These are phyloP conservation scores for Patella caerulea DNA, from an alignment of 2,888 invertebrate genomes.

Conservation along the genomic window DNA sequence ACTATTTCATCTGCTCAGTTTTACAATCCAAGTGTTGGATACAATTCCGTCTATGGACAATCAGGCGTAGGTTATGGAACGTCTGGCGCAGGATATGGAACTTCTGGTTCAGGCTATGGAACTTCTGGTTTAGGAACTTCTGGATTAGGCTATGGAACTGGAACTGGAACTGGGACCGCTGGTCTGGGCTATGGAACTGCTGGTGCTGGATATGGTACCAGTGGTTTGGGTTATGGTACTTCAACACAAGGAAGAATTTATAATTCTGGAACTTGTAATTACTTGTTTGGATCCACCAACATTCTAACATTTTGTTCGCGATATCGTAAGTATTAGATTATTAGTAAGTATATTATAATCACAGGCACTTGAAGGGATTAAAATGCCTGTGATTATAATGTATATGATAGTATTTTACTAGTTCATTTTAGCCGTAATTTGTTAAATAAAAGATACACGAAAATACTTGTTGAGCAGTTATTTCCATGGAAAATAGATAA, in stretches of 20 bases:
- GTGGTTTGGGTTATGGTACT: neutral
- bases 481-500: too few relatives aligned
- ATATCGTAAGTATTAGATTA: neutral
- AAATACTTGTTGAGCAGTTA: too few relatives aligned
- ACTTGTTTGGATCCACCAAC: neutral
- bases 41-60: neutral
- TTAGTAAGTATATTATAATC: too few relatives aligned
- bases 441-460: too few relatives aligned
- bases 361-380: too few relatives aligned
- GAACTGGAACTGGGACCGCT: neutral
- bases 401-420: too few relatives aligned
- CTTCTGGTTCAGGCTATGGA: neutral
- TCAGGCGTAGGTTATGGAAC: neutral
- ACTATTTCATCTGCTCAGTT: neutral
- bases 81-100: neutral
- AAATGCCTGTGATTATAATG: too few relatives aligned
- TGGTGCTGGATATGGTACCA: constrained; percentile 1
- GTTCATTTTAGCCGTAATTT: too few relatives aligned
- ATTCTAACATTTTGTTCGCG: neutral
- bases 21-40: neutral
- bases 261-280: neutral
- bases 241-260: neutral
- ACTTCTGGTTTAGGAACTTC: neutral
- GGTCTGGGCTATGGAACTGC: neutral
- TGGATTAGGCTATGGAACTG: neutral